Evolutionary conservation across 2,797 vertebrate genomes (phyloP).

Genomic region (Leucoraja ocellata): DNA sequence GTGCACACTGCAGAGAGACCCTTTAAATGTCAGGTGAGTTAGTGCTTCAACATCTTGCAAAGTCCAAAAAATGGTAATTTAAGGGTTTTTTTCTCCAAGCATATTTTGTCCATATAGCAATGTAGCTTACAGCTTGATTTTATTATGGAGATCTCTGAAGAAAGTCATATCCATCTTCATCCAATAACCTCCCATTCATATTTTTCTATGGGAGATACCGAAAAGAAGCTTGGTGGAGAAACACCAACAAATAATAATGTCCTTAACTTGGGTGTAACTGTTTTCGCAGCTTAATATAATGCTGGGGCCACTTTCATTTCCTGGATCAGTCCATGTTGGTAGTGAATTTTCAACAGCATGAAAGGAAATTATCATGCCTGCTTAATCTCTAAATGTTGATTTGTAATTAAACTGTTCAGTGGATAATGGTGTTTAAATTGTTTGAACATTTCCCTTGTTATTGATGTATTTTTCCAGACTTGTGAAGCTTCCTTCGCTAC

Average conservation of each 20-base stretch:
- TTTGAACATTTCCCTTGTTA: not conserved
- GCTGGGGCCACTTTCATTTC: not conserved
- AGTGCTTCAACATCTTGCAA: not conserved
- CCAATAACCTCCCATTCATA: not conserved
- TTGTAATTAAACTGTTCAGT: not conserved
- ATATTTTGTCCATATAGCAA: not conserved
- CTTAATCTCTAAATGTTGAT: not conserved
- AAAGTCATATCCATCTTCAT: not conserved
- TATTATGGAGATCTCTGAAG: not conserved
- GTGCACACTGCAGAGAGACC: slow-evolving; percentile 98
- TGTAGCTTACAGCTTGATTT: not conserved
- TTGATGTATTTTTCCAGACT: slow-evolving; percentile 63
- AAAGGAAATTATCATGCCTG: not conserved
- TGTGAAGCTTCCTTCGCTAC: slow-evolving; percentile 98
- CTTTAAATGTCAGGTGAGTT: slow-evolving; percentile 97
- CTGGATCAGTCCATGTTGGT: not conserved
- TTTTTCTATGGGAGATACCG: not conserved
- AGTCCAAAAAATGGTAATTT: not conserved
- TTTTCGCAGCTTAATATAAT: not conserved
- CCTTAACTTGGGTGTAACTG: not conserved
- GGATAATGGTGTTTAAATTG: not conserved
- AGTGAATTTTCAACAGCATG: not conserved
- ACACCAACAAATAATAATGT: not conserved
- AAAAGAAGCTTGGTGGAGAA: not conserved
- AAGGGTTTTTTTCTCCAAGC: not conserved